phyloP scores from a whole-genome alignment of 2,888 invertebrate genomes.

The Pollenia griseotomentosa region DNA sequence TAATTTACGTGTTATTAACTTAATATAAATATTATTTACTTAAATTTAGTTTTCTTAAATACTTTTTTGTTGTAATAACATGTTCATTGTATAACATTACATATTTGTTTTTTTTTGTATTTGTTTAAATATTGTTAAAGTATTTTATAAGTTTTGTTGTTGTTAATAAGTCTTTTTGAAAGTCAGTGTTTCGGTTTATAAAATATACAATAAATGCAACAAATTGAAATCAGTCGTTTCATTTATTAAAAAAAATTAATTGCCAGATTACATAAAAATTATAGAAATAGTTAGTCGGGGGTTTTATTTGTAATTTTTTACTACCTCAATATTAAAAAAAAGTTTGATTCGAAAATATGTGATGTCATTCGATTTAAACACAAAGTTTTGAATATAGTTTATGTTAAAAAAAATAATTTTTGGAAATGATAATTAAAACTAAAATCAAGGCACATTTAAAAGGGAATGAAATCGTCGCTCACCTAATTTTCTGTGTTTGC shows the following conservation, averaged over 20 bases:
- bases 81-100: conserved; percentile 70
- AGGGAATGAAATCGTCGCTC: no score
- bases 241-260: conserved; percentile 15
- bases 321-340: no score
- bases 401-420: no score
- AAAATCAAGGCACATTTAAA: no score
- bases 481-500: no score
- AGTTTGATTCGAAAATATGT: no score
- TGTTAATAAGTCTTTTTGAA: conserved; percentile 62
- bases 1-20: conserved; percentile 13
- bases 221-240: conserved; percentile 70
- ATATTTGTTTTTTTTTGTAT: conserved; percentile 63
- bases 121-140: conserved; percentile 57
- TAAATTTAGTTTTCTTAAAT: conserved; percentile 32
- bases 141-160: conserved; percentile 44
- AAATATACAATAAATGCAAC: conserved; percentile 72
- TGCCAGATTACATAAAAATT: background rate
- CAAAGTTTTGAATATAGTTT: no score
- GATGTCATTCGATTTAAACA: no score
- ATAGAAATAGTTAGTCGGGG: no score
- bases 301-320: no score
- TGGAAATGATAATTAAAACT: no score
- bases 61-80: conserved; percentile 44
- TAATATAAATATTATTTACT: conserved; percentile 19
- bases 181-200: conserved; percentile 60